phyloP scores from a whole-genome alignment of 2,888 invertebrate genomes.

The Exocentrus adspersus region DNA sequence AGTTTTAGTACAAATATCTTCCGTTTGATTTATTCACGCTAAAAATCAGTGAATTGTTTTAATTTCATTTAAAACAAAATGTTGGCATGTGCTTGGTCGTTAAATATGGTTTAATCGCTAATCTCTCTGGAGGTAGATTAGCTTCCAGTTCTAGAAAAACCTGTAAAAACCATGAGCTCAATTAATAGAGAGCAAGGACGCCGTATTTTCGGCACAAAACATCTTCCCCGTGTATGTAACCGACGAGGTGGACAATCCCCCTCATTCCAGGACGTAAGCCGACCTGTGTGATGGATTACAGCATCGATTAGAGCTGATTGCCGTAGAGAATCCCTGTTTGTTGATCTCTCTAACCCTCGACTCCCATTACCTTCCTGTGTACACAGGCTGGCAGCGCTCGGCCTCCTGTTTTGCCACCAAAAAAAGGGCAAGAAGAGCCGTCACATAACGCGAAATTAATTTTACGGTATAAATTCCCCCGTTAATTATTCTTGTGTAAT shows the following conservation, averaged over 20 bases:
- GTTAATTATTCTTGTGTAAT: conserved; percentile 47
- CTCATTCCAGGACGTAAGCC: conserved; percentile 50
- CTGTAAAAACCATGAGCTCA: conserved; percentile 27
- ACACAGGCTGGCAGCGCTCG: conserved; percentile 33
- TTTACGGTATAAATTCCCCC: conserved; percentile 37
- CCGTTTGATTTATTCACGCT: too few relatives aligned
- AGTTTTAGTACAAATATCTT: too few relatives aligned
- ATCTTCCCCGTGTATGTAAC: conserved; percentile 46
- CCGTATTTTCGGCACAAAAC: conserved; percentile 45
- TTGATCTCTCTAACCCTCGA: conserved; percentile 46
- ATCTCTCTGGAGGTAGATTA: not conserved
- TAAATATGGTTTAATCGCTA: not conserved
- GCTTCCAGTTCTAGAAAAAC: not conserved
- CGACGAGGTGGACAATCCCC: conserved; percentile 48
- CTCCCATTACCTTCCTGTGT: conserved; percentile 45
- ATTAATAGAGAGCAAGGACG: conserved; percentile 48
- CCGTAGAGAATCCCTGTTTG: conserved; percentile 53
- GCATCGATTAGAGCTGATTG: conserved; percentile 64
- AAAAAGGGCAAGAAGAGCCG: conserved; percentile 29
- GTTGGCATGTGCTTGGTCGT: too few relatives aligned
- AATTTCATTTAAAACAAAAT: too few relatives aligned
- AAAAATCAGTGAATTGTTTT: too few relatives aligned
- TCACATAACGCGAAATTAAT: conserved; percentile 43
- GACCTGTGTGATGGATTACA: conserved; percentile 63
- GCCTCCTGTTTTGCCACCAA: conserved; percentile 24